Evolutionary conservation across 2,113 vertebrate species (phyloP).

Genomic region (Gobio gobio): DNA sequence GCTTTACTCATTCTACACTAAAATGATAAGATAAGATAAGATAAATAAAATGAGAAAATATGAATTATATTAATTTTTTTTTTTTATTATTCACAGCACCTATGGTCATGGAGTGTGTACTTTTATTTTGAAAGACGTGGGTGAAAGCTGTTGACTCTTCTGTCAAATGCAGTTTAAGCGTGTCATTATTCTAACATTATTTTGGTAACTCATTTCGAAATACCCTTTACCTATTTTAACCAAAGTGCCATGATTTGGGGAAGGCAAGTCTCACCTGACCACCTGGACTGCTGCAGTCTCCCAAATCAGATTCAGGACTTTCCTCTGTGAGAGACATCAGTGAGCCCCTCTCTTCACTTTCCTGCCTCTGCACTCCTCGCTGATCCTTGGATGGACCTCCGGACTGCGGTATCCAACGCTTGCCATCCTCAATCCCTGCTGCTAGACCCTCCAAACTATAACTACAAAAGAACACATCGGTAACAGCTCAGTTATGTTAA

Average conservation of each 20-base stretch:
- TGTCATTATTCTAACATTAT: too few species aligned
- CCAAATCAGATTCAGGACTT: conserved; percentile 80
- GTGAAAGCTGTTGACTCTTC: too few species aligned
- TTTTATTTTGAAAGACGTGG: too few species aligned
- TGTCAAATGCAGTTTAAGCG: too few species aligned
- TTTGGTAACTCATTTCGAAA: too few species aligned
- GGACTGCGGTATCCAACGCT: conserved; percentile 71
- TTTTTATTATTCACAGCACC: too few species aligned
- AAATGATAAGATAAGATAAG: too few species aligned
- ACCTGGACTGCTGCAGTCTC: conserved; percentile 71
- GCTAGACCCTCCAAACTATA: conserved; percentile 94
- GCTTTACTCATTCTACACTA: too few species aligned
- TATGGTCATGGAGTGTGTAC: too few species aligned
- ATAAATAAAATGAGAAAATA: too few species aligned
- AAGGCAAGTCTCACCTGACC: conserved; percentile 75
- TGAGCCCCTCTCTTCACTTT: conserved; percentile 82
- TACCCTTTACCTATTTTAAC: neutral
- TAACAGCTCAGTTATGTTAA: neutral
- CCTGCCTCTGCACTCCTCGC: conserved; percentile 64
- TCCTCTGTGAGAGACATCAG: conserved; percentile 88
- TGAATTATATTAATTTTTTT: too few species aligned
- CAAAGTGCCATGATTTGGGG: neutral
- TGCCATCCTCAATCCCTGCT: conserved; percentile 75
- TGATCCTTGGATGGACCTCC: conserved; percentile 73
- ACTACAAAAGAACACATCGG: conserved; percentile 70